Conservation (phyloP, 2,888 invertebrate genomes). For the Rhopalosiphum nymphaeae region DNA sequence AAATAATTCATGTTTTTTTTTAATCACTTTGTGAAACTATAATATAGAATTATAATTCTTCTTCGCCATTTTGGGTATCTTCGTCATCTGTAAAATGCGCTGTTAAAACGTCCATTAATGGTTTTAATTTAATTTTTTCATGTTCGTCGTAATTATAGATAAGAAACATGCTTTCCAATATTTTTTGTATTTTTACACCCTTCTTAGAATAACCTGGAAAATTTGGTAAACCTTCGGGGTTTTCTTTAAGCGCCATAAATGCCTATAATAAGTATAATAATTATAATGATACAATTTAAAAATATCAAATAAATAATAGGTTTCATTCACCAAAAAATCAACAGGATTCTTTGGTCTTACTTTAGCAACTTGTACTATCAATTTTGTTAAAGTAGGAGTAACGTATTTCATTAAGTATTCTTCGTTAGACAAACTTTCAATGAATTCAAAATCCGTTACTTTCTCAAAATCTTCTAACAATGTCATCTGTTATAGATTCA, state of each 20-base stretch:
- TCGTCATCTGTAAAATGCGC: neutral
- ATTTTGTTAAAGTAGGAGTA: constrained; percentile 13
- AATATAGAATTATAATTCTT: neutral
- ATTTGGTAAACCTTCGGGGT: constrained; percentile 3
- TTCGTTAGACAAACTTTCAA: neutral
- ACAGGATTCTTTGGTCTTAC: constrained; percentile 26
- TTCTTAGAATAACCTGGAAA: constrained; percentile 22
- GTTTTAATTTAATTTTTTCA: neutral
- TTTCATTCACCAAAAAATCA: constrained; percentile 32
- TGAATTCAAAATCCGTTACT: neutral
- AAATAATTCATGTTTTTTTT: neutral
- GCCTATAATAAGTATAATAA: neutral
- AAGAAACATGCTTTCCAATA: neutral
- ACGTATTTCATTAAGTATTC: constrained; percentile 46
- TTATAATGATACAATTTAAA: neutral
- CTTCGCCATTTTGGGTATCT: neutral
- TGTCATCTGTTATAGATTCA: constrained; percentile 13
- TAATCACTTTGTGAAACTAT: no score
- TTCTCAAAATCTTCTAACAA: constrained; percentile 35
- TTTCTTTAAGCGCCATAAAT: constrained; percentile 33
- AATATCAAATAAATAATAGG: neutral
- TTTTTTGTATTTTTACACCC: neutral
- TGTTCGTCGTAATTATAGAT: neutral
- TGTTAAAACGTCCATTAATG: neutral
- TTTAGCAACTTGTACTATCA: constrained; percentile 45